Evolutionary conservation across 2,113 vertebrate genomes (phyloP).

Genomic region (Lepidothrix coronata): DNA sequence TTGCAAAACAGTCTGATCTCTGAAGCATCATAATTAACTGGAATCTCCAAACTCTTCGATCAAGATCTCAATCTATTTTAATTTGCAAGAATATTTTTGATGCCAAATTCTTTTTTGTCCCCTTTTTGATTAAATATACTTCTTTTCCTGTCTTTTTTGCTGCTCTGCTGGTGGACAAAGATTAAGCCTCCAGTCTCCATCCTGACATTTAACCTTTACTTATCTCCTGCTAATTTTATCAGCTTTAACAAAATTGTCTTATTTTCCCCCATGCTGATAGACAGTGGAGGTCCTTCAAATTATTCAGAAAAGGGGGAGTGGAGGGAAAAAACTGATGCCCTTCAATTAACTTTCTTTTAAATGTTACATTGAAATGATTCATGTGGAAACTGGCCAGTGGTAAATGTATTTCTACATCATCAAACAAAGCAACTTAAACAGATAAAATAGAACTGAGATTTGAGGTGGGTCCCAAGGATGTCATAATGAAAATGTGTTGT

Average conservation of each 20-base stretch:
- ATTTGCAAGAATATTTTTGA: background rate
- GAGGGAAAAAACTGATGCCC: background rate
- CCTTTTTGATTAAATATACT: background rate
- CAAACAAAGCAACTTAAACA: background rate
- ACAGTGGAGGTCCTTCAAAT: background rate
- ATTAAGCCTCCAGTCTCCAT: background rate
- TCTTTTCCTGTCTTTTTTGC: background rate
- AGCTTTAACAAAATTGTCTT: background rate
- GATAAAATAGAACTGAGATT: background rate
- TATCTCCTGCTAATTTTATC: constrained; percentile 5
- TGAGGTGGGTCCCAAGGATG: background rate
- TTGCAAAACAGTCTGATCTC: background rate
- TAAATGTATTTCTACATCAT: background rate
- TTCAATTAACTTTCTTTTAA: constrained; percentile 21
- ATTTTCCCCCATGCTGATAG: background rate
- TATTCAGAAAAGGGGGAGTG: accelerated
- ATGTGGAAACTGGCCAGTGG: background rate
- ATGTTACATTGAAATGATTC: background rate
- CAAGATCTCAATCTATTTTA: background rate
- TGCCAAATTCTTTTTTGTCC: background rate
- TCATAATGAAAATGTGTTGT: accelerated
- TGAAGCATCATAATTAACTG: background rate
- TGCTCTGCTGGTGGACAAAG: background rate
- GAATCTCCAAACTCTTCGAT: background rate
- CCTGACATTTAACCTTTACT: constrained; percentile 14